phyloP scores from a whole-genome alignment of 1,140 invertebrate genomes.

The Hirudo medicinalis region DNA sequence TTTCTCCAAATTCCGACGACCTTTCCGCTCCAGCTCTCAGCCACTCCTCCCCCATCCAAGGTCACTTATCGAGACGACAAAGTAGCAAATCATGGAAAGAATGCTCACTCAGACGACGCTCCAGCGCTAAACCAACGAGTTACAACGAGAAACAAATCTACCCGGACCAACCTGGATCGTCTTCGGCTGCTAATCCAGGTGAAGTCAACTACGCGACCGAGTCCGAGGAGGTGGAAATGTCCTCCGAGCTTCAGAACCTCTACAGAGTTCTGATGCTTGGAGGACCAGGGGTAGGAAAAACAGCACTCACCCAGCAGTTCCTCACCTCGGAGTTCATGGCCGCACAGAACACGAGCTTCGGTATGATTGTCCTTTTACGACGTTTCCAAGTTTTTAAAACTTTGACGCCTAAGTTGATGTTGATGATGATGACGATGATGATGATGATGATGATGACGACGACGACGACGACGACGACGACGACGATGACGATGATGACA shows the following conservation, averaged over 20 bases:
- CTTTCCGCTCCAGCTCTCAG: neutral
- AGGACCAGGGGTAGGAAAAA: conserved; percentile 73
- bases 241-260: neutral
- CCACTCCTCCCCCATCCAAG: neutral
- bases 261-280: conserved; percentile 64
- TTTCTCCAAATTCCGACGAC: no score
- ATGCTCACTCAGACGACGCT: neutral
- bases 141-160: neutral
- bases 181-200: no score
- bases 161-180: neutral
- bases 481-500: no score
- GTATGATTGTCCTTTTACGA: conserved; percentile 20
- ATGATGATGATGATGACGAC: no score
- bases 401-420: no score
- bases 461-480: no score
- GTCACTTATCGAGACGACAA: neutral
- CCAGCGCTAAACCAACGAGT: neutral
- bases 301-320: conserved; percentile 72
- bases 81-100: neutral
- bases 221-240: neutral
- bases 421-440: no score
- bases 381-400: no score
- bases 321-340: conserved; percentile 89
- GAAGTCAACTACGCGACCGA: neutral
- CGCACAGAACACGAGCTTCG: conserved; percentile 60